Percentiles rank a stretch among this genome's conserved stretches.
These are phyloP conservation scores for Aphelinus atriplicis DNA, from an alignment of 1,140 invertebrate species.

Conservation along the genomic window DNA sequence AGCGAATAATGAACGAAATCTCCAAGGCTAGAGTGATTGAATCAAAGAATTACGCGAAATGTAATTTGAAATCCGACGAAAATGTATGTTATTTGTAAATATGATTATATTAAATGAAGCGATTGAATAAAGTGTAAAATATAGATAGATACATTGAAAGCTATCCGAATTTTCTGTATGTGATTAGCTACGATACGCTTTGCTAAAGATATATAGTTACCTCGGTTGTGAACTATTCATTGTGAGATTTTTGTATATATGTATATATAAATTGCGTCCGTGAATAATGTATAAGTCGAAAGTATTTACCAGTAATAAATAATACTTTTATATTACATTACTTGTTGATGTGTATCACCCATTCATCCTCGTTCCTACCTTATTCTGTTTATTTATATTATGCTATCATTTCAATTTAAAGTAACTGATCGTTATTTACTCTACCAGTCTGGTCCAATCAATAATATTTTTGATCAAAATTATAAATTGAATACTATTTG, in stretches of 20 bases:
- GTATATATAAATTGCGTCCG: slow-evolving; percentile 46
- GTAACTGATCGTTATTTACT: no score
- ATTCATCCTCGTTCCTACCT: no score
- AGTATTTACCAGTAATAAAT: slow-evolving; percentile 45
- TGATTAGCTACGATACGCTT: no score
- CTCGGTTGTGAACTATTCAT: slow-evolving; percentile 43
- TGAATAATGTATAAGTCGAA: slow-evolving; percentile 49
- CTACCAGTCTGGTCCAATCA: no score
- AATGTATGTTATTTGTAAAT: slow-evolving; percentile 37
- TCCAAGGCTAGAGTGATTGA: slow-evolving; percentile 29
- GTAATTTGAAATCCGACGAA: slow-evolving; percentile 36
- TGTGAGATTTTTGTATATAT: slow-evolving; percentile 43
- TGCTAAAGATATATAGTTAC: slow-evolving; percentile 31
- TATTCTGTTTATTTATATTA: no score
- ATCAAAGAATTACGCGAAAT: slow-evolving; percentile 3
- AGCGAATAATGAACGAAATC: neutral
- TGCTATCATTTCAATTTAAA: no score
- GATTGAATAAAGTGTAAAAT: neutral
- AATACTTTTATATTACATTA: no score
- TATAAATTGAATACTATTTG: no score
- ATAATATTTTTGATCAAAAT: no score
- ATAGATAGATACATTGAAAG: slow-evolving; percentile 36
- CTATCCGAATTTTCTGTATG: neutral
- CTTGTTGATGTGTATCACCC: no score
- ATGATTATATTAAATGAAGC: slow-evolving; percentile 8